phyloP scores from a whole-genome alignment of 2,113 vertebrate genomes.

The Notiomystis cincta region DNA sequence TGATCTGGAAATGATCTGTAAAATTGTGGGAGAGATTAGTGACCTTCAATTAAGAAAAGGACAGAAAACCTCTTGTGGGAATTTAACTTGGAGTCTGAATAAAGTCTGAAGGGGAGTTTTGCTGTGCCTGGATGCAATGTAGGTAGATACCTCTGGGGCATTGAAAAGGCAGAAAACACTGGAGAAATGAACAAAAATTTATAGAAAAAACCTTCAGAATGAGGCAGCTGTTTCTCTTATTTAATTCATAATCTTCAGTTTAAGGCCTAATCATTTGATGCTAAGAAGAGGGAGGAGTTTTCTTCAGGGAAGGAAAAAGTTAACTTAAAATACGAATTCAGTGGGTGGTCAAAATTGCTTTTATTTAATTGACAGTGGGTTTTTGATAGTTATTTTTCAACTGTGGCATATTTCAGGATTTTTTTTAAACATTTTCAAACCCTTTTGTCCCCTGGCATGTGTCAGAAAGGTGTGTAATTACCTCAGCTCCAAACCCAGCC shows the following conservation, averaged over 20 bases:
- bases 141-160: accelerated
- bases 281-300: neutral
- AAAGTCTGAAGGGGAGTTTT: neutral
- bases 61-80: neutral
- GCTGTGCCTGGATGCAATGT: neutral
- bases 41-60: neutral
- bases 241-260: neutral
- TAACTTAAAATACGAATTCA: neutral
- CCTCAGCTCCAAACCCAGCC: neutral
- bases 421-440: neutral
- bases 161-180: neutral
- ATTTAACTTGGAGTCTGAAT: neutral
- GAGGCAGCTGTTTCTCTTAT: neutral
- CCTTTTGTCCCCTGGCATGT: neutral
- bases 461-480: no score
- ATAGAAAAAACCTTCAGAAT: neutral
- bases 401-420: neutral
- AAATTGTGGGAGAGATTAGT: neutral
- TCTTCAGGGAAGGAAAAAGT: neutral
- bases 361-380: neutral
- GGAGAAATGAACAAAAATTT: neutral
- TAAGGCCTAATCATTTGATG: neutral
- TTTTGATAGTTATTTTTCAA: neutral
- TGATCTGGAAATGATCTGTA: neutral
- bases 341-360: neutral